Evolutionary conservation across 2,888 invertebrate species (phyloP), one percentile per base, ranked within the genome.

Genomic region (Strigamia maritima): DNA sequence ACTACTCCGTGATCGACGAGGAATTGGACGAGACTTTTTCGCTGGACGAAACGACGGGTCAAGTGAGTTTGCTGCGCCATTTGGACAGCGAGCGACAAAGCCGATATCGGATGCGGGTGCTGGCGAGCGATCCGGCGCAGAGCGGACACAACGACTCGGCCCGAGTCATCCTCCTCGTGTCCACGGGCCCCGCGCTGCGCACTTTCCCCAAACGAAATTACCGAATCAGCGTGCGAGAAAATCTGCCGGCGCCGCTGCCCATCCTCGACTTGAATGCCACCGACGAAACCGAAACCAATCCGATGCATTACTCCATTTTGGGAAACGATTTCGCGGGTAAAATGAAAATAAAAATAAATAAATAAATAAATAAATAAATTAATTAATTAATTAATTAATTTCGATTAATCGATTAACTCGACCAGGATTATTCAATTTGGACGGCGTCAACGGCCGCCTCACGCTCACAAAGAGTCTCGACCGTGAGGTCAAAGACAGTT

Each of bases 171-270:
- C 83, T 84, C 26, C 81, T 84, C 54, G 82, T 84, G 19, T 83
- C 83, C 14, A 84, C 83, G 28, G 84, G 84, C 0, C 84, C 84
- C 31, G 84, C 83, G 1, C 82, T 84, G 0, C 79, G 83, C 24
- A 78, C 83, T 65, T 85, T 85, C 80, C 82, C 84, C 1, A 80
- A 82, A 75, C 81, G 83, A 8, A 93, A 94, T 84, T 94, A 93
- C 83, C 94, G 94, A 85, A 89, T 94, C 19, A 92, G 93, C 85
- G 90, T 95, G 1, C 90, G 91, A 82, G 95, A 95, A 86, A 94
- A 95, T 84, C 91, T 91, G 28, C 89, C 89, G 16, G 90, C 92
- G 0, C 95, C 95, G 0, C 86, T 92, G 6, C 90, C 91, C 84
- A 85, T 95, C 4, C 87, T 94, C 12, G 92, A 92, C 77, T 85